These are phyloP conservation scores for Forbesichthys agassizii DNA, from an alignment of 2,113 vertebrate genomes.

Conservation along the genomic window DNA sequence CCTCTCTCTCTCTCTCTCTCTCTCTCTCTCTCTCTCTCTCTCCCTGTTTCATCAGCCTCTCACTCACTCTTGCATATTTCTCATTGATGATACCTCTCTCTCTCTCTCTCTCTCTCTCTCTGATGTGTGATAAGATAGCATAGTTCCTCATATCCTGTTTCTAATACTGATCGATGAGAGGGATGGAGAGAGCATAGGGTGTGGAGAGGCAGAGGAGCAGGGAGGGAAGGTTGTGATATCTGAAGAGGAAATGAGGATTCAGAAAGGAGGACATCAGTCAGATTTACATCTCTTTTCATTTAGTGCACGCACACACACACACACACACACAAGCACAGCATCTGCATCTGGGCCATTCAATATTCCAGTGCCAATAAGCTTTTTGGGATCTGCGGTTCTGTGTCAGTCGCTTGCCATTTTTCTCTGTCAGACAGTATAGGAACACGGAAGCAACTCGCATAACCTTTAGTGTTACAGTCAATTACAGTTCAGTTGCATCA, in stretches of 20 bases:
- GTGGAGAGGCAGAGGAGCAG: not conserved
- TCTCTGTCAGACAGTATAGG: slow-evolving; percentile 8
- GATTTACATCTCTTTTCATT: slow-evolving; percentile 76
- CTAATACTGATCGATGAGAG: slow-evolving; percentile 77
- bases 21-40: too few species aligned
- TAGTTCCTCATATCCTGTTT: slow-evolving; percentile 77
- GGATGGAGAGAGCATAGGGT: slow-evolving; percentile 51
- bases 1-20: slow-evolving; percentile 41
- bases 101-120: slow-evolving; percentile 40
- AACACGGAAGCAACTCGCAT: slow-evolving; percentile 42
- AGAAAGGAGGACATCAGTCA: slow-evolving; percentile 73
- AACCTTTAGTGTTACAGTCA: slow-evolving; percentile 73
- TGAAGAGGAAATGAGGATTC: slow-evolving; percentile 76
- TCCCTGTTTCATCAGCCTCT: slow-evolving; percentile 26
- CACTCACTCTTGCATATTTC: not conserved
- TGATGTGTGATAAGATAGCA: slow-evolving; percentile 75
- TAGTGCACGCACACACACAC: slow-evolving; percentile 30
- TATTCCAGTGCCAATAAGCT: slow-evolving; percentile 56
- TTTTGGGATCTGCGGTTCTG: slow-evolving; percentile 45
- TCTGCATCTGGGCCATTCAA: slow-evolving; percentile 39
- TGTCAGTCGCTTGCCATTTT: slow-evolving; percentile 54
- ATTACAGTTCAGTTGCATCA: slow-evolving; percentile 76
- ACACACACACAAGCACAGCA: slow-evolving; percentile 7
- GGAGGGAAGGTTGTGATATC: slow-evolving; percentile 61
- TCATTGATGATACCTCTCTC: slow-evolving; percentile 5